These are phyloP conservation scores for Rhineura floridana DNA, from an alignment of 2,113 vertebrate genomes.

Conservation along the genomic window DNA sequence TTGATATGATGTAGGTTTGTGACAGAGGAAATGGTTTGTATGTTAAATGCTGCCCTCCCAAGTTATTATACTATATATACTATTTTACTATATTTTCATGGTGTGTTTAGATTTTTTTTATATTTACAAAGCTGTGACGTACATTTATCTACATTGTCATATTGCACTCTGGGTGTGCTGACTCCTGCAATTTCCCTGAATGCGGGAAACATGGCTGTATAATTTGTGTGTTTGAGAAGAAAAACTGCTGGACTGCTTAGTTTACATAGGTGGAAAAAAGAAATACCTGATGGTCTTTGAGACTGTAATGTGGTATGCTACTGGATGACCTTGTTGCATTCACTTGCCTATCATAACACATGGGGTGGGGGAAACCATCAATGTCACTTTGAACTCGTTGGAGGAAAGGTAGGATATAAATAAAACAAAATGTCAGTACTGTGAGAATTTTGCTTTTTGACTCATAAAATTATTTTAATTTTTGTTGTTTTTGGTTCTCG, in stretches of 20 bases:
- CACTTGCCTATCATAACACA: too few species aligned
- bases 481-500: not conserved
- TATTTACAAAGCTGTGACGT: not conserved
- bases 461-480: not conserved
- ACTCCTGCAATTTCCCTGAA: not conserved
- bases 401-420: not conserved
- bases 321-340: too few species aligned
- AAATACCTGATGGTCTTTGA: too few species aligned
- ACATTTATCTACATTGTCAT: constrained; percentile 7
- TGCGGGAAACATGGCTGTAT: too few species aligned
- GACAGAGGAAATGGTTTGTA: constrained; percentile 54
- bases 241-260: not conserved
- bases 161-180: too few species aligned
- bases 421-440: not conserved
- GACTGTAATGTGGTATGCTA: too few species aligned
- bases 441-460: not conserved
- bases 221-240: not conserved
- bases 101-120: not conserved
- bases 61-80: too few species aligned
- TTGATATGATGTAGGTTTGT: constrained; percentile 30
- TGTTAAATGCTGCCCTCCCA: constrained; percentile 40
- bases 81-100: constrained; percentile 48
- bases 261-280: too few species aligned
- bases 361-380: too few species aligned
- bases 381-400: not conserved